Evolutionary conservation across 2,888 invertebrate species (phyloP).

Genomic region (Rotaria macrura): DNA sequence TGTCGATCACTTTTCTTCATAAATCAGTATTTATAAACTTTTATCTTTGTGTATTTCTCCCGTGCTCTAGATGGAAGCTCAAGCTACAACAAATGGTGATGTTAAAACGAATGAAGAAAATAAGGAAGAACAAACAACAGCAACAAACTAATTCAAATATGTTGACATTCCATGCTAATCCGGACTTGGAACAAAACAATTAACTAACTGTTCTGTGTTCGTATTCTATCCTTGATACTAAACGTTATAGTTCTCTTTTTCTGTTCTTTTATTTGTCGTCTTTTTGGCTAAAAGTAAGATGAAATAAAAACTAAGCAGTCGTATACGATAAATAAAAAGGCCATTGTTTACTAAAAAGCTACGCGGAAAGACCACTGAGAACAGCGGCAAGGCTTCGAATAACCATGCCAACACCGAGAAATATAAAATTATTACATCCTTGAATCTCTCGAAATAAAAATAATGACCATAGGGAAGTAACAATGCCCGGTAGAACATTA

Average conservation of each 20-base stretch:
- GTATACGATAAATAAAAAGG: not conserved
- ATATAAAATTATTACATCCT: constrained; percentile 40
- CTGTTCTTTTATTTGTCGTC: not conserved
- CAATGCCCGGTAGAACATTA: constrained; percentile 50
- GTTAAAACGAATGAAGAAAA: not conserved
- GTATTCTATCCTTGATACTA: not conserved
- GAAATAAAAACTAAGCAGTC: not conserved
- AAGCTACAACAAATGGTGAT: not conserved
- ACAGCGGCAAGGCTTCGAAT: constrained; percentile 41
- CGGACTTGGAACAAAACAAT: not conserved
- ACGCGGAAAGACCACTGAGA: constrained; percentile 40
- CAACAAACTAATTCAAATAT: not conserved
- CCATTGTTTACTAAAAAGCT: not conserved
- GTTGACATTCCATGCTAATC: not conserved
- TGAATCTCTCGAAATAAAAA: constrained; percentile 51
- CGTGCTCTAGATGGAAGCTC: not conserved
- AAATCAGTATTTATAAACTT: too few species aligned
- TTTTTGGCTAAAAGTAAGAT: not conserved
- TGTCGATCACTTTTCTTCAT: too few species aligned
- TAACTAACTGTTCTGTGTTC: not conserved
- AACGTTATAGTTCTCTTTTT: not conserved
- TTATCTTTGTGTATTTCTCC: too few species aligned
- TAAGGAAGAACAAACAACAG: not conserved
- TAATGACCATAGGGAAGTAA: constrained; percentile 51
- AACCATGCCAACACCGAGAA: constrained; percentile 39